Conservation (phyloP, 2,888 invertebrate species). For the Enchytraeus crypticus region DNA sequence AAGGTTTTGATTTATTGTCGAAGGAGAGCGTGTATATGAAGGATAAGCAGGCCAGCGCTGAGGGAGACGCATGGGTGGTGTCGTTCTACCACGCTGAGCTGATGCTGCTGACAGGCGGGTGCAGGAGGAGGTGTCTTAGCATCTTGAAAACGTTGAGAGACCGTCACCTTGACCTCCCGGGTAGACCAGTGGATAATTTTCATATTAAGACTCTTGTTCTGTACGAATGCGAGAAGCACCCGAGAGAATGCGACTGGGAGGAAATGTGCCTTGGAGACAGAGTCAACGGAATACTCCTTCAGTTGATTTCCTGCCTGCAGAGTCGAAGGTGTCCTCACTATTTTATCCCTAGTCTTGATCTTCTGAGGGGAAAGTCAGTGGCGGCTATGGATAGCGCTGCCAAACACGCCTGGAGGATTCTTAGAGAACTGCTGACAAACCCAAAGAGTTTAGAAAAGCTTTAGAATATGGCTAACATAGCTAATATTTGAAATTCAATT, state of each 20-base stretch:
- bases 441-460: slow-evolving; percentile 81
- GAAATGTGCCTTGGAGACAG: slow-evolving; percentile 79
- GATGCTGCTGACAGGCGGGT: slow-evolving; percentile 74
- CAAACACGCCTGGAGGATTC: slow-evolving; percentile 83
- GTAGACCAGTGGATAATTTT: slow-evolving; percentile 77
- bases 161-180: slow-evolving; percentile 71
- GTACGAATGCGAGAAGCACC: slow-evolving; percentile 93
- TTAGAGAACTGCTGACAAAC: slow-evolving; percentile 81
- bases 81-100: slow-evolving; percentile 84
- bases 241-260: slow-evolving; percentile 85
- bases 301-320: slow-evolving; percentile 87
- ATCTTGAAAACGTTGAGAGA: slow-evolving; percentile 81
- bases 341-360: slow-evolving; percentile 81
- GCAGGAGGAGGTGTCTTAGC: slow-evolving; percentile 74
- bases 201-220: slow-evolving; percentile 72
- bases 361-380: slow-evolving; percentile 81
- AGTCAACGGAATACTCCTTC: slow-evolving; percentile 83
- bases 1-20: slow-evolving; percentile 84
- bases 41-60: slow-evolving; percentile 58
- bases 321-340: slow-evolving; percentile 89
- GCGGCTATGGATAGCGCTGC: slow-evolving; percentile 77
- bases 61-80: slow-evolving; percentile 90
- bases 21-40: slow-evolving; percentile 61
- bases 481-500: too few relatives aligned
- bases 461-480: slow-evolving; percentile 56